Base-by-base conservation (phyloP, 2,888 invertebrate species). In the Sepioteuthis lessoniana region DNA sequence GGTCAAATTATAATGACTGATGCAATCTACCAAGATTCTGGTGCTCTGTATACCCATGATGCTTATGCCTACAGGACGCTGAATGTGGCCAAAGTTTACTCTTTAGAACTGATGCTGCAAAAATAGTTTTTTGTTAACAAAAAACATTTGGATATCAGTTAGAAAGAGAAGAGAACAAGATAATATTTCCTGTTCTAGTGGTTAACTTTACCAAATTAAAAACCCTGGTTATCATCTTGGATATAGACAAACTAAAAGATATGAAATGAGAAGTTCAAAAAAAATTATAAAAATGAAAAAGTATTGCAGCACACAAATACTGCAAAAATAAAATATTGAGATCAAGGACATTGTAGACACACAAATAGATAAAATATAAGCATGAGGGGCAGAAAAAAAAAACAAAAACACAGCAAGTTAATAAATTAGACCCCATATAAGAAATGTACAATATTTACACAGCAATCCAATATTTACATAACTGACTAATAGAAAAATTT, bases 391-490 rank as follows among this genome's bases (percentile, higher is more conserved):
- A 5, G 46, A 47, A 42, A 42, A 42, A 42, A 42, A 42, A 42
- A 42, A 42, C 4, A 42, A 42, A 35, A 92, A 92, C 92, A 92
- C 92, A 92, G 92, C 92, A 92, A 92, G 46, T 47, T 92, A 92
- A 92, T 92, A 92, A 92, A 92, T 92, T 92, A 92, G 46, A 92
- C 92, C 92, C 92, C 92, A 92, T 92, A 93, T 38, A 93, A n/a
- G 50, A 93, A 93, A 93, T 60, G 93, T 93, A 93, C 93, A 93
- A 93, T 93, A 93, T 93, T 93, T 93, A 93, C 93, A 93, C 92
- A 92, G 92, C 92, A 92, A 92, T 93, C 93, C 55, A 93, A 50
- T 93, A 93, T 93, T 60, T 93, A 93, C 93, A 93, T 38, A 93
- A 38, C 47, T 93, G 93, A 31, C 38, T 92, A 42, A 76, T 76